Evolutionary conservation across 2,113 vertebrate species (phyloP), one percentile per base, ranked within the genome.

Genomic region (Redunca redunca): DNA sequence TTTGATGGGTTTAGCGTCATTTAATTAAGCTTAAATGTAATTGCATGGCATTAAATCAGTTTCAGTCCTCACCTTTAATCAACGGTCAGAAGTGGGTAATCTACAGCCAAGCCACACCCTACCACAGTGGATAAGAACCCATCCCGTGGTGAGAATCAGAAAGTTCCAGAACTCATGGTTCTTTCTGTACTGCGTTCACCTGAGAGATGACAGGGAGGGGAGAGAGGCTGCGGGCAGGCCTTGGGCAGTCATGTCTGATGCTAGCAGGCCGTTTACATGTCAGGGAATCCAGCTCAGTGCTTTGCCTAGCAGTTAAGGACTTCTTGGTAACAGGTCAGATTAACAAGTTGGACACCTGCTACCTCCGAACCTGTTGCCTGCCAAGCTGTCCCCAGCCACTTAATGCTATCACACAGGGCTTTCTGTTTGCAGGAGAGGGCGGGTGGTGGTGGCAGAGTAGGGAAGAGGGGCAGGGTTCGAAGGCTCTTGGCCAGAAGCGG

Each of bases 1-100:
- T 96, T 13, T 71, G 97, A 98, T 96, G 94, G 88, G 90, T 71
- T 90, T 97, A 60, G 19, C 84, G 30, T 91, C 98, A 95, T 96
- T 98, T 98, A 98, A 98, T 98, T 98, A 96, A 98, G 50, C 88
- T 88, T 93, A 77, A 95, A 17, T 97, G 10, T 96, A 96, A 98
- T 97, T 97, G 64, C 77, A 19, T 30, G 86, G 48, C 74, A 14
- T 94, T 90, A 86, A 95, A 93, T 96, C 55, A 88, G 0, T 89
- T 91, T 95, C 94, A 87, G 81, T 97, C 95, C 85, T 1, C 30
- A 15, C 46, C 91, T 96, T 94, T 92, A 97, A 97, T 98, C 95
- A 78, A 4, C 25, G 12, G 33, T 62, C 58, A 57, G 50, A 96
- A 97, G 58, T 0, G 4, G 28, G 2, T 46, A 11, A 43, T 0